Evolutionary conservation across 2,888 invertebrate genomes (phyloP).

Genomic region (Hemicrepidius hirtus): DNA sequence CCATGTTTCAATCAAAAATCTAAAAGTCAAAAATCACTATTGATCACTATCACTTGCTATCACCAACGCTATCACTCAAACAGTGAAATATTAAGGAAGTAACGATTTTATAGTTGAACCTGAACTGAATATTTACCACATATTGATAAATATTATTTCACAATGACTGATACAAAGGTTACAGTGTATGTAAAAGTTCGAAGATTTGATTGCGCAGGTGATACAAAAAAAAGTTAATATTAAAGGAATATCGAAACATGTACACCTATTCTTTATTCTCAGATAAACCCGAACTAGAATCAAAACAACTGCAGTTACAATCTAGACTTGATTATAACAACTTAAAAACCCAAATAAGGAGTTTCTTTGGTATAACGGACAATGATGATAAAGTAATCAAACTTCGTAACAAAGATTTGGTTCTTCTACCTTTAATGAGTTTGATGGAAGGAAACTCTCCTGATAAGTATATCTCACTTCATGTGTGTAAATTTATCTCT

Average conservation of each 20-base stretch:
- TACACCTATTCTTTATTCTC: not conserved
- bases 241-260: not conserved
- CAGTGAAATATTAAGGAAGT: too few species aligned
- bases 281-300: slow-evolving; percentile 41
- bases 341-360: slow-evolving; percentile 65
- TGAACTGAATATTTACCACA: not conserved
- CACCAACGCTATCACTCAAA: too few species aligned
- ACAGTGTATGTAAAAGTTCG: slow-evolving; percentile 62
- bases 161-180: slow-evolving; percentile 36
- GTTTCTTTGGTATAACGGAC: slow-evolving; percentile 64
- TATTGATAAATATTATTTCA: not conserved
- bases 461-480: slow-evolving; percentile 60
- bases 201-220: slow-evolving; percentile 63
- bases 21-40: too few species aligned
- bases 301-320: slow-evolving; percentile 61
- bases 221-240: slow-evolving; percentile 1
- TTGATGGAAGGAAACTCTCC: slow-evolving; percentile 67
- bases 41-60: too few species aligned
- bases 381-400: slow-evolving; percentile 71
- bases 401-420: slow-evolving; percentile 70
- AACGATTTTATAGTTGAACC: too few species aligned
- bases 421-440: slow-evolving; percentile 71
- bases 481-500: not conserved
- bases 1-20: too few species aligned
- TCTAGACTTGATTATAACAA: slow-evolving; percentile 62